Conservation (phyloP, 2,113 vertebrate genomes). For the Ailurus styani region DNA sequence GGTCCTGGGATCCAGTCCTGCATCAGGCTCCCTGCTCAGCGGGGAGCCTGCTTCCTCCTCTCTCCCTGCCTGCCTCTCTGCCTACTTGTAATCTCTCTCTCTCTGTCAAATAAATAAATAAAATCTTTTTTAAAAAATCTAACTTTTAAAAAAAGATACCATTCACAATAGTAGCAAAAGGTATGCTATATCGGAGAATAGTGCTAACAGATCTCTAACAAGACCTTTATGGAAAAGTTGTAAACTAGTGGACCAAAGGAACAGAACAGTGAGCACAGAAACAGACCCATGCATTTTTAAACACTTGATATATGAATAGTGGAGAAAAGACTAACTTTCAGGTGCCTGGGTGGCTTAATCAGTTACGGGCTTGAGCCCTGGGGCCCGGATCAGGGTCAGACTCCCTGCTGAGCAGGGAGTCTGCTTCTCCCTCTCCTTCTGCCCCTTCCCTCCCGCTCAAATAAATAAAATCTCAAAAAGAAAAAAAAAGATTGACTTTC, state of each 20-base stretch:
- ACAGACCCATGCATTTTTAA: neutral
- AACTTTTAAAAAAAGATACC: neutral
- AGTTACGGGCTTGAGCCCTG: neutral
- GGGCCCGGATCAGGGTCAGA: too few relatives aligned
- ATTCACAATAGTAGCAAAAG: neutral
- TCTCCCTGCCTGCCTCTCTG: too few relatives aligned
- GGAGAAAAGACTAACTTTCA: neutral
- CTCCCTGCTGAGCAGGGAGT: neutral
- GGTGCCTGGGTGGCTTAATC: neutral
- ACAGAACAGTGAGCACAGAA: neutral
- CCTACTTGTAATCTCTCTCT: too few relatives aligned
- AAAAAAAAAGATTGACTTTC: neutral
- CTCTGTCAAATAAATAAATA: too few relatives aligned
- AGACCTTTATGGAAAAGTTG: neutral
- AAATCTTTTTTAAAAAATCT: neutral
- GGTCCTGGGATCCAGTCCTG: too few relatives aligned
- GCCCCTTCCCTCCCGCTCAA: neutral
- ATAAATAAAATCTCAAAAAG: neutral
- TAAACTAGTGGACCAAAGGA: neutral
- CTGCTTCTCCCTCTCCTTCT: neutral
- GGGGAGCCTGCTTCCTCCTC: too few relatives aligned
- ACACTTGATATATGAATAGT: neutral
- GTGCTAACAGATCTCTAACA: neutral
- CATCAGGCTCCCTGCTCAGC: too few relatives aligned
- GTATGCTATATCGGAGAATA: neutral